Base-by-base conservation (phyloP, 2,113 vertebrate genomes). In the Circaetus gallicus region DNA sequence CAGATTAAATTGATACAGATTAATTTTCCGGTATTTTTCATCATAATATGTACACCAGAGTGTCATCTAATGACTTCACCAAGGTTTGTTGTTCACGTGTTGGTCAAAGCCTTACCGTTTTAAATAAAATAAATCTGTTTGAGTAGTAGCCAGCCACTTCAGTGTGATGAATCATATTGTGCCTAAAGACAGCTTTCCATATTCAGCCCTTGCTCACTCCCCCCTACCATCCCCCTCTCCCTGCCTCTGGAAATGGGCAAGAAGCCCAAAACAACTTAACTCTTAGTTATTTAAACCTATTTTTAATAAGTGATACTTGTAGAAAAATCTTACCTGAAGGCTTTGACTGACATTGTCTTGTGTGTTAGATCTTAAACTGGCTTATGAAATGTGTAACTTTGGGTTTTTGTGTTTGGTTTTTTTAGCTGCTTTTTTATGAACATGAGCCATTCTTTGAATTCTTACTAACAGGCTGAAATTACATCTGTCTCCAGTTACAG, bases 161-260 rank as follows among this genome's bases (percentile, higher is more conserved):
- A 25, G 43, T 36, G 61, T 36, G 89, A 36, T 92, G 94, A 91
- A 90, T 97, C 95, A 91, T 11, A 5, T 58, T 53, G 86, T 87
- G 95, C 91, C 70, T 93, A 6, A 90, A 79, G 94, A 82, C 80
- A 92, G 77, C 80, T 89, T 86, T 91, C 73, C 92, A 61, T 59
- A 10, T n/a, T 20, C 85, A 97, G 83, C 82, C 92, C 72, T 86
- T 0, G 1, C 73, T 91, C 3, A 3, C 49, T 92, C 45, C 42
- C 56, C 82, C 50, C 36, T 8, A 4, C 73, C 73, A 56, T 38
- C 83, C 69, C 84, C 43, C n/a, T 84, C 42, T 83, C 70, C 65
- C 66, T 90, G 90, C 92, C 94, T 77, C 82, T 92, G 92, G 92
- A 94, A 86, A 67, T 36, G 47, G 94, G 88, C 52, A 71, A 21